Conservation (phyloP, 2,888 invertebrate genomes). For the Dryobota labecula region DNA sequence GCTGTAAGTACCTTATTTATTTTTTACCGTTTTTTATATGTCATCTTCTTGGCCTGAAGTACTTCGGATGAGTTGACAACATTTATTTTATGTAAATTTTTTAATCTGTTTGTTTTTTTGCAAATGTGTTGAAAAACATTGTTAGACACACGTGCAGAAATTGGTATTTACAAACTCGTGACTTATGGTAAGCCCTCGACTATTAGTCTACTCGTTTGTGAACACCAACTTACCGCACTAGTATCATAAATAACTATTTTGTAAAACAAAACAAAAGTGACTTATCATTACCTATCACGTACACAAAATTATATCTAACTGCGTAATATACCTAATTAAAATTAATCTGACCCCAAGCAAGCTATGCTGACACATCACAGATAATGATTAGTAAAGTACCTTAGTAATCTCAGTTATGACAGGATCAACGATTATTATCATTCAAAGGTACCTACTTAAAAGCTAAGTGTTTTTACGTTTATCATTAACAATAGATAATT, state of each 20-base stretch:
- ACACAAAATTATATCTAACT: slow-evolving; percentile 9
- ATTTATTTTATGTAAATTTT: no score
- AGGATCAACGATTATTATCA: slow-evolving; percentile 19
- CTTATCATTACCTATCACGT: slow-evolving; percentile 12
- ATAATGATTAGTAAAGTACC: slow-evolving; percentile 14
- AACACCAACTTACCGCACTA: no score
- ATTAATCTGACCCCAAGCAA: slow-evolving; percentile 40
- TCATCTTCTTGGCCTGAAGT: no score
- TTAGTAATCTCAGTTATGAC: slow-evolving; percentile 8
- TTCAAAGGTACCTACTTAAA: slow-evolving; percentile 22
- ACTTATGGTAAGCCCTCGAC: no score
- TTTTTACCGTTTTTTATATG: no score
- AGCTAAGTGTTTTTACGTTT: slow-evolving; percentile 29
- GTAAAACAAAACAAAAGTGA: slow-evolving; percentile 30
- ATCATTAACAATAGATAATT: slow-evolving; percentile 40
- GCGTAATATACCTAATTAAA: slow-evolving; percentile 30
- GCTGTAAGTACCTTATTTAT: slow-evolving; percentile 94
- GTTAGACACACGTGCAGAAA: no score
- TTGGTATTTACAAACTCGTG: no score
- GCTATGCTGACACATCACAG: slow-evolving; percentile 22
- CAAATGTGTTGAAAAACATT: no score
- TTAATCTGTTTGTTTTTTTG: not conserved
- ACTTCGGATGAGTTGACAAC: no score
- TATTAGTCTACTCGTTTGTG: no score
- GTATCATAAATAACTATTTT: no score